Conservation (phyloP, 2,113 vertebrate genomes). For the Pollachius pollachius region DNA sequence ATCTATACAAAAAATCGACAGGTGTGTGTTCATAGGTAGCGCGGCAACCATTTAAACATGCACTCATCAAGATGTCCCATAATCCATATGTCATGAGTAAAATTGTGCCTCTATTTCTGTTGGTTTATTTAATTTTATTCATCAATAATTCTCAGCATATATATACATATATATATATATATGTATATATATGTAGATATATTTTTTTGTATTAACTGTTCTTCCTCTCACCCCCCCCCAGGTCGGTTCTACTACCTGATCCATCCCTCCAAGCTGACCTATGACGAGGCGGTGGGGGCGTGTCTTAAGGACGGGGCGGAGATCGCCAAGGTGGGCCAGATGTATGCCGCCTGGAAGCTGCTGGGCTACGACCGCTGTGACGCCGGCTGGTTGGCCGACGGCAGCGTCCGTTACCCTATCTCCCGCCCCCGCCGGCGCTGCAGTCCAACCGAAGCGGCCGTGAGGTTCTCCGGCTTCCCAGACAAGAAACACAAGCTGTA, state of each 20-base stretch:
- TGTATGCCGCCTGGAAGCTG: constrained; percentile 94
- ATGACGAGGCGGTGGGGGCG: constrained; percentile 84
- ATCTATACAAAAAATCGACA: too few relatives aligned
- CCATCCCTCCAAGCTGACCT: constrained; percentile 88
- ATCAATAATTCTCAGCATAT: too few relatives aligned
- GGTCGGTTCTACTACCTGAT: constrained; percentile 88
- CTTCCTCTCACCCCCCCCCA: too few relatives aligned
- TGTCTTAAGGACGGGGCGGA: constrained; percentile 86
- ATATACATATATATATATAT: too few relatives aligned
- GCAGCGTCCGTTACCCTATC: constrained; percentile 95
- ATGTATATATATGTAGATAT: too few relatives aligned
- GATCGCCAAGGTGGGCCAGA: constrained; percentile 95
- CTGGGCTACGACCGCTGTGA: constrained; percentile 94
- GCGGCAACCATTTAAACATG: too few relatives aligned
- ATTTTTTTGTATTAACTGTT: too few relatives aligned
- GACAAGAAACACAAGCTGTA: constrained; percentile 97
- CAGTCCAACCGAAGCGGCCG: constrained; percentile 87
- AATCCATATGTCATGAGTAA: too few relatives aligned
- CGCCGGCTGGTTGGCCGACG: constrained; percentile 91
- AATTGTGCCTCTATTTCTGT: neutral
- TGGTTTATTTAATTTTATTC: too few relatives aligned
- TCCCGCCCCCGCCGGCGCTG: constrained; percentile 85
- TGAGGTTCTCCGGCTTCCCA: constrained; percentile 89
- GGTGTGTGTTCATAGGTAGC: too few relatives aligned
- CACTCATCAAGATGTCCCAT: too few relatives aligned